Conservation (phyloP, 2,888 invertebrate species). For the Rutpela maculata region DNA sequence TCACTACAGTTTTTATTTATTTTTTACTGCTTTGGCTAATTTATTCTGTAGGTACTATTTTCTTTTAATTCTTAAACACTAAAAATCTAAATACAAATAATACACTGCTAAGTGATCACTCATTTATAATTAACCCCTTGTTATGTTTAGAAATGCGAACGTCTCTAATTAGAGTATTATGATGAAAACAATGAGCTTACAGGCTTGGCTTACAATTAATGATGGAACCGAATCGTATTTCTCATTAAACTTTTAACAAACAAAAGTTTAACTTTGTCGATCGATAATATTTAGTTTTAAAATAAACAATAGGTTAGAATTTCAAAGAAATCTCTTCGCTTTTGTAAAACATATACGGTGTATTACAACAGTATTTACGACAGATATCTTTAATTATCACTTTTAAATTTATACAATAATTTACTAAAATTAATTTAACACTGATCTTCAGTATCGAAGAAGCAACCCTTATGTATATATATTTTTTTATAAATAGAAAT, state of each 20-base stretch:
- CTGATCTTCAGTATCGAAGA: too few species aligned
- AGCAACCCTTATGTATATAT: too few species aligned
- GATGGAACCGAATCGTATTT: constrained; percentile 5
- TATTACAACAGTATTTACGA: too few species aligned
- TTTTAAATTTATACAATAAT: too few species aligned
- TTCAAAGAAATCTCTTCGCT: neutral
- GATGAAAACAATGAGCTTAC: constrained; percentile 18
- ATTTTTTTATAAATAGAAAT: too few species aligned
- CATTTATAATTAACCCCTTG: constrained; percentile 7
- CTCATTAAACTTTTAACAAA: constrained; percentile 19
- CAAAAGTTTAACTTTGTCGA: neutral
- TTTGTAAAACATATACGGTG: too few species aligned
- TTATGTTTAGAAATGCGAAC: constrained; percentile 16
- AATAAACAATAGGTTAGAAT: neutral
- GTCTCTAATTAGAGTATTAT: constrained; percentile 25
- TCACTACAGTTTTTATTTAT: too few species aligned
- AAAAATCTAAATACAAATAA: neutral
- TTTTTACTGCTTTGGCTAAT: too few species aligned
- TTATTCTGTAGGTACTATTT: too few species aligned
- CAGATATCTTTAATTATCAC: too few species aligned
- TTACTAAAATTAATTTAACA: too few species aligned
- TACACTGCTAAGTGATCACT: neutral
- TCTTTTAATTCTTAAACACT: too few species aligned
- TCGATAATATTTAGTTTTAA: neutral
- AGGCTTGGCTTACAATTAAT: constrained; percentile 5